These are phyloP conservation scores for Sphyrna mokarran DNA, from an alignment of 2,113 vertebrate genomes.

Conservation along the genomic window DNA sequence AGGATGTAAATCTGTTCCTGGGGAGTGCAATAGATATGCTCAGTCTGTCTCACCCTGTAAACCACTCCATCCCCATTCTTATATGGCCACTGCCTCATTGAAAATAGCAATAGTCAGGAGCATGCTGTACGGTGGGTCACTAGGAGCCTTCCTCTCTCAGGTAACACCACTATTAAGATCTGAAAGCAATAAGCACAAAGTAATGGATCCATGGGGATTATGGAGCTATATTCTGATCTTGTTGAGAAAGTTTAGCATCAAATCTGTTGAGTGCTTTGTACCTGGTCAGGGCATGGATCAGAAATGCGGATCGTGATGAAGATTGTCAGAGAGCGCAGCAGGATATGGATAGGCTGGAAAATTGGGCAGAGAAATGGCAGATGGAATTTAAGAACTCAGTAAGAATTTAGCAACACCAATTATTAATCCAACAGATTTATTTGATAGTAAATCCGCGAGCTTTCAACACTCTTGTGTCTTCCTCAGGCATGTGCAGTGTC, in stretches of 20 bases:
- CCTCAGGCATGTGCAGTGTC: too few species aligned
- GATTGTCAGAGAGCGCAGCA: too few species aligned
- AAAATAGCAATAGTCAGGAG: background rate
- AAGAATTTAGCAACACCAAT: too few species aligned
- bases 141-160: background rate
- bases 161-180: background rate
- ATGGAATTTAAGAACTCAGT: too few species aligned
- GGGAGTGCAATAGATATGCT: background rate
- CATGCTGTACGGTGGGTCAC: background rate
- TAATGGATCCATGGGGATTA: background rate
- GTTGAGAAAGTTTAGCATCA: background rate
- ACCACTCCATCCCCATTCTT: background rate
- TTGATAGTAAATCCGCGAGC: too few species aligned
- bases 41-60: background rate
- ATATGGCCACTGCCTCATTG: background rate
- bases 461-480: too few species aligned
- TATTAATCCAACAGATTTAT: too few species aligned
- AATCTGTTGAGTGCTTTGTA: background rate
- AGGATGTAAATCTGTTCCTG: background rate
- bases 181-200: background rate
- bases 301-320: too few species aligned
- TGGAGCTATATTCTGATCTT: background rate
- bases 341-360: too few species aligned
- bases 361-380: too few species aligned
- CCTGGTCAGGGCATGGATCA: background rate